Percentiles rank a stretch among this genome's conserved stretches.
phyloP scores from a whole-genome alignment of 2,113 vertebrate species.

The Otis tarda region DNA sequence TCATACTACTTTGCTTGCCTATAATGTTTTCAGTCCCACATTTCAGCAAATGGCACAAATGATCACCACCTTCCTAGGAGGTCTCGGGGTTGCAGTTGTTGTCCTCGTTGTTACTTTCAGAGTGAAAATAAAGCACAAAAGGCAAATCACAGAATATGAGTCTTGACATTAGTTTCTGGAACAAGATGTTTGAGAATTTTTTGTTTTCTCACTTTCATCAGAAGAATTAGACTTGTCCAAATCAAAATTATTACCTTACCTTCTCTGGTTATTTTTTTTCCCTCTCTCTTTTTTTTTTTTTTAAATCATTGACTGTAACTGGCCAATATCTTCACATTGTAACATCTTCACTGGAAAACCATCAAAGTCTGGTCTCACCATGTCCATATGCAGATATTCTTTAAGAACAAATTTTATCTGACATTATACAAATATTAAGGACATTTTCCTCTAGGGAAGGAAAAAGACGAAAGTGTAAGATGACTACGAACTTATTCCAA shows the following conservation, averaged over 20 bases:
- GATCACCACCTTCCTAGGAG: fast-evolving
- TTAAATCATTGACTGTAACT: fast-evolving
- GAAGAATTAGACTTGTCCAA: neutral
- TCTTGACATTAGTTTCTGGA: neutral
- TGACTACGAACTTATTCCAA: neutral
- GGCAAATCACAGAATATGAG: neutral
- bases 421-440: neutral
- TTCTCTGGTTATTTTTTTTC: neutral
- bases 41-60: neutral
- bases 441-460: neutral
- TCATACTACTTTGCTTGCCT: neutral
- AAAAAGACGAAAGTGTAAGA: neutral
- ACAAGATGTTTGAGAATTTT: neutral
- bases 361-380: neutral
- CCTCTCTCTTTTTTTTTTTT: neutral
- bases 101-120: neutral
- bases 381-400: neutral
- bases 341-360: neutral
- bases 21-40: neutral
- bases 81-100: neutral
- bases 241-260: neutral
- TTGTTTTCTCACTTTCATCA: neutral
- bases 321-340: neutral
- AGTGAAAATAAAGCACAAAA: neutral
- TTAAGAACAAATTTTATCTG: neutral